These are phyloP conservation scores for Eristalinus sepulchralis DNA, from an alignment of 2,888 invertebrate genomes.

Conservation along the genomic window DNA sequence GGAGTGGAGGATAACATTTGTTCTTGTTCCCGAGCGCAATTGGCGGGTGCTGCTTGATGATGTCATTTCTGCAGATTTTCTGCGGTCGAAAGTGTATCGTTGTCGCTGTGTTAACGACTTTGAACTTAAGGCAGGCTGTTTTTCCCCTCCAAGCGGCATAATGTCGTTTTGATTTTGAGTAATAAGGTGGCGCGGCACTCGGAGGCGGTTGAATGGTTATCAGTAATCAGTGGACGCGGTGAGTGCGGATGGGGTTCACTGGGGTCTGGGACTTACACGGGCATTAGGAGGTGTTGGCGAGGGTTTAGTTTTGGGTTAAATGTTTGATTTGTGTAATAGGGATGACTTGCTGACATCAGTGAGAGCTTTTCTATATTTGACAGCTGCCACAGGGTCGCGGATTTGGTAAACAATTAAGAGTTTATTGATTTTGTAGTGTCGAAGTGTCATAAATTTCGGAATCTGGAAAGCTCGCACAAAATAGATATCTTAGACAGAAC, in stretches of 20 bases:
- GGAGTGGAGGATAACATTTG: slow-evolving; percentile 33
- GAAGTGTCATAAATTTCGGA: neutral
- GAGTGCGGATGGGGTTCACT: slow-evolving; percentile 1
- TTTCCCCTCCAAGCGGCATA: neutral
- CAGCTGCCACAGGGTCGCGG: neutral
- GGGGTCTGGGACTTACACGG: neutral
- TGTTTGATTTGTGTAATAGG: neutral
- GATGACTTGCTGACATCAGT: neutral
- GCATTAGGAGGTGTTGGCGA: neutral
- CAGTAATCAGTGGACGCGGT: neutral
- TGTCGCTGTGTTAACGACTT: neutral
- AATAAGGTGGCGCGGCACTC: slow-evolving; percentile 11
- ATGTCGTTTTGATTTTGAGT: slow-evolving; percentile 45
- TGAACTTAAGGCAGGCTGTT: slow-evolving; percentile 30
- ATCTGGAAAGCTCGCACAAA: too few relatives aligned
- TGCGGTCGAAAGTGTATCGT: slow-evolving; percentile 3
- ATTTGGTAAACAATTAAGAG: neutral
- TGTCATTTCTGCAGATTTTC: slow-evolving; percentile 32
- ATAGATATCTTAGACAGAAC: too few relatives aligned
- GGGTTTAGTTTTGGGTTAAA: neutral
- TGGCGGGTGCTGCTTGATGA: slow-evolving; percentile 8
- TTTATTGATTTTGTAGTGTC: neutral
- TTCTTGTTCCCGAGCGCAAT: slow-evolving; percentile 19
- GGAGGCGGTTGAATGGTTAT: neutral
- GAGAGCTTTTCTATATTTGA: neutral